phyloP scores from a whole-genome alignment of 2,113 vertebrate genomes.

The Melospiza melodia region DNA sequence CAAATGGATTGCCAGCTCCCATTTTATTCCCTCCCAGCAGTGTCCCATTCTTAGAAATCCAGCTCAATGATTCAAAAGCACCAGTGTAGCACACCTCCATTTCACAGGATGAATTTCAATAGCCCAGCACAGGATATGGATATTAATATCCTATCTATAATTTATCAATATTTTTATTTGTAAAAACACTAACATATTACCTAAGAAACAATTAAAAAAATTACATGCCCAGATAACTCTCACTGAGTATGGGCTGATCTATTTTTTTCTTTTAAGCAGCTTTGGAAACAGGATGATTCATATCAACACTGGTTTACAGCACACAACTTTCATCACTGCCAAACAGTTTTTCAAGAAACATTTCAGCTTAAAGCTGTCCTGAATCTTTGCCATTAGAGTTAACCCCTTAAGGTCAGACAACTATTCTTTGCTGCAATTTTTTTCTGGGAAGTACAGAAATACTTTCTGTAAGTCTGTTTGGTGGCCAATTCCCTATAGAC shows the following conservation, averaged over 20 bases:
- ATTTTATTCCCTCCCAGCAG: neutral
- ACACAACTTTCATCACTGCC: neutral
- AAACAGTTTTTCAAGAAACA: constrained; percentile 16
- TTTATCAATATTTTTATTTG: neutral
- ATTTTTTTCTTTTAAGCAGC: neutral
- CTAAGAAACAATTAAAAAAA: neutral
- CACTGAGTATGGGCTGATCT: neutral
- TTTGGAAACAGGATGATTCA: constrained; percentile 29
- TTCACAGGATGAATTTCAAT: neutral
- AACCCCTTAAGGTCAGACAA: neutral
- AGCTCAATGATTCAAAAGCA: neutral
- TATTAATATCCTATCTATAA: neutral
- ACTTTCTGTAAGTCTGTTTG: neutral
- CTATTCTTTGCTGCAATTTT: neutral
- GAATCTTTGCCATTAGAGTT: neutral
- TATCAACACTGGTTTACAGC: neutral
- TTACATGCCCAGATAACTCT: neutral
- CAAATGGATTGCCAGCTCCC: neutral
- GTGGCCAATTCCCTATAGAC: neutral
- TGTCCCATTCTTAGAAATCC: neutral
- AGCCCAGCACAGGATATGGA: neutral
- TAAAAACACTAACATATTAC: neutral
- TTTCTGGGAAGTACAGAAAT: constrained; percentile 1
- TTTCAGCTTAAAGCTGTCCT: neutral
- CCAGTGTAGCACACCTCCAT: neutral